Conservation (phyloP, 2,113 vertebrate species). For the Hemiprocne comata region DNA sequence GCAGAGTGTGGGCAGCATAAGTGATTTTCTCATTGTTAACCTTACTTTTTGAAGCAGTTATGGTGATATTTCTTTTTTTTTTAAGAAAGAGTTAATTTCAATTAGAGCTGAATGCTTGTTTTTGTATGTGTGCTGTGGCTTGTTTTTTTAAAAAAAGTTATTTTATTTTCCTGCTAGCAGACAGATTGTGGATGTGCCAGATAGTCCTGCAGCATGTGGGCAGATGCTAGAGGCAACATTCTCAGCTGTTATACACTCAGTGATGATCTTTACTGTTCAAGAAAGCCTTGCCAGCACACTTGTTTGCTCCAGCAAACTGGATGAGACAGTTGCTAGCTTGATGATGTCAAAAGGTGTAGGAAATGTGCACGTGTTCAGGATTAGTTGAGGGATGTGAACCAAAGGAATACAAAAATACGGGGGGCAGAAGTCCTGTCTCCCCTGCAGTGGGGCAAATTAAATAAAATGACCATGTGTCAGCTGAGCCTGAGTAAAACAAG, state of each 20-base stretch:
- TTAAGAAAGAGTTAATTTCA: not conserved
- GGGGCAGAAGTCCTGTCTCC: not conserved
- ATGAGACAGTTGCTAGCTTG: conserved; percentile 42
- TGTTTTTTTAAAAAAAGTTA: no score
- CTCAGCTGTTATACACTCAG: conserved; percentile 27
- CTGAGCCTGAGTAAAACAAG: not conserved
- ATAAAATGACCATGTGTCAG: not conserved
- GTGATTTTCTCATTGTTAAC: not conserved
- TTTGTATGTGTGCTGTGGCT: not conserved
- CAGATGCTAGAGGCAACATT: conserved; percentile 46
- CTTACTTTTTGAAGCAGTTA: not conserved
- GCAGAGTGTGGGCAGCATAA: not conserved
- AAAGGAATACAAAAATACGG: not conserved
- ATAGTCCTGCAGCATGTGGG: conserved; percentile 45
- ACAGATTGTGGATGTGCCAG: conserved; percentile 15
- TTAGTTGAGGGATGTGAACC: not conserved
- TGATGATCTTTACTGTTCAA: conserved; percentile 23
- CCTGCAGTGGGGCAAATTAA: not conserved
- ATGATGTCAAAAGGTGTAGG: conserved; percentile 4
- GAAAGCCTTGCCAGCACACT: conserved; percentile 17
- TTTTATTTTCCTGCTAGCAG: not conserved
- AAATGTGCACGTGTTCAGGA: not conserved
- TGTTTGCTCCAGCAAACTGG: not conserved
- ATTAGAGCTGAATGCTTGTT: not conserved
- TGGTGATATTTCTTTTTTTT: not conserved